These are phyloP conservation scores for Manacus vitellinus DNA, from an alignment of 2,113 vertebrate genomes.

Conservation along the genomic window DNA sequence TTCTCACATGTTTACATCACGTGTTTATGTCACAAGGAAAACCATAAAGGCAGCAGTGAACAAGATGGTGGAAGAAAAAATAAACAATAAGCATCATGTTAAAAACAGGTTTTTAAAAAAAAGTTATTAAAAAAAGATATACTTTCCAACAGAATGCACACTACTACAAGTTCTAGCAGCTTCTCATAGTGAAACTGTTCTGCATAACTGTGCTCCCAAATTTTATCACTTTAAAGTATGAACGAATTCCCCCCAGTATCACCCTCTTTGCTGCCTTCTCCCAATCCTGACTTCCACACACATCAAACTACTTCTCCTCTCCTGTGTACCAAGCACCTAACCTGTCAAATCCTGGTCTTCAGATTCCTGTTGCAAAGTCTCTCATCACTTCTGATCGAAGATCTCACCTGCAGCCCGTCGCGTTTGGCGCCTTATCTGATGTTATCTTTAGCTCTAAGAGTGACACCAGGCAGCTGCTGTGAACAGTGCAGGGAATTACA, in stretches of 20 bases:
- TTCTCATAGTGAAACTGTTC: background rate
- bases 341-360: background rate
- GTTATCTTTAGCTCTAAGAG: background rate
- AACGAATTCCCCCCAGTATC: background rate
- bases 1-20: background rate
- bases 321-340: background rate
- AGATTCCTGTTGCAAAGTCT: background rate
- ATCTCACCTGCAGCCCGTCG: background rate
- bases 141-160: background rate
- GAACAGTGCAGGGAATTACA: background rate
- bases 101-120: background rate
- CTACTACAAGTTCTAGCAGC: background rate
- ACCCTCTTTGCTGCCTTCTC: background rate
- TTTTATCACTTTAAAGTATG: background rate
- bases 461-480: background rate
- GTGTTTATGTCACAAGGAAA: background rate
- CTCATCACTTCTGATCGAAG: background rate
- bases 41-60: background rate
- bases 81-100: background rate
- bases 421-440: background rate
- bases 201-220: background rate
- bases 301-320: background rate
- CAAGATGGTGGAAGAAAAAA: background rate
- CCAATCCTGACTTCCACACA: background rate
- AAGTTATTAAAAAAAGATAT: background rate